Evolutionary conservation across 2,797 vertebrate species (phyloP).

Genomic region (Geotrypetes seraphini): DNA sequence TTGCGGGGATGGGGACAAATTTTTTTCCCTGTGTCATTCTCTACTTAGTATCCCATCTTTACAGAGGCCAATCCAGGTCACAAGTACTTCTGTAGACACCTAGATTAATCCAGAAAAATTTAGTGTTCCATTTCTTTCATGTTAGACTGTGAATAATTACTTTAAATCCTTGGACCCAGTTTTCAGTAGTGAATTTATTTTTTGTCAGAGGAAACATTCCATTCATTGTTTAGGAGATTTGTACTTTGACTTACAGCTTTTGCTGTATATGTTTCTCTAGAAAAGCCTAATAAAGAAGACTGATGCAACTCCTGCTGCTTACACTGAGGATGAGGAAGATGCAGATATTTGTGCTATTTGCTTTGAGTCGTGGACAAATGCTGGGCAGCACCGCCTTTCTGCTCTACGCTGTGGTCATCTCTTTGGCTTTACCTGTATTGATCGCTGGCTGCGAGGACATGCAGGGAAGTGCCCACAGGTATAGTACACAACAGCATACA

Average conservation of each 20-base stretch:
- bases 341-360: slow-evolving; percentile 85
- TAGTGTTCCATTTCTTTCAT: no score
- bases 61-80: no score
- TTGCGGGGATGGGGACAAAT: no score
- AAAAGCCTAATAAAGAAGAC: slow-evolving; percentile 17
- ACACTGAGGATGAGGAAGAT: slow-evolving; percentile 46
- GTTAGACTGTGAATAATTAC: no score
- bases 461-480: slow-evolving; percentile 91
- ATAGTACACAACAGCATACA: neutral
- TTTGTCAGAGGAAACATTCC: no score
- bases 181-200: no score
- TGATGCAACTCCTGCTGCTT: neutral
- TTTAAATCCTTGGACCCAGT: no score
- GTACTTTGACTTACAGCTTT: neutral
- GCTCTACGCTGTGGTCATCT: slow-evolving; percentile 87
- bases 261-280: slow-evolving; percentile 4
- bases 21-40: no score
- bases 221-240: neutral
- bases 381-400: slow-evolving; percentile 79
- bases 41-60: no score
- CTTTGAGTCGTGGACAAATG: slow-evolving; percentile 86
- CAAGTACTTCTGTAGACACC: no score
- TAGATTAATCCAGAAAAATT: no score
- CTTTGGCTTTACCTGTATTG: slow-evolving; percentile 84
- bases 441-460: slow-evolving; percentile 79